Percentiles rank a stretch among this genome's conserved stretches.
Conservation (phyloP, 2,888 invertebrate genomes). For the Meta bourneti region DNA sequence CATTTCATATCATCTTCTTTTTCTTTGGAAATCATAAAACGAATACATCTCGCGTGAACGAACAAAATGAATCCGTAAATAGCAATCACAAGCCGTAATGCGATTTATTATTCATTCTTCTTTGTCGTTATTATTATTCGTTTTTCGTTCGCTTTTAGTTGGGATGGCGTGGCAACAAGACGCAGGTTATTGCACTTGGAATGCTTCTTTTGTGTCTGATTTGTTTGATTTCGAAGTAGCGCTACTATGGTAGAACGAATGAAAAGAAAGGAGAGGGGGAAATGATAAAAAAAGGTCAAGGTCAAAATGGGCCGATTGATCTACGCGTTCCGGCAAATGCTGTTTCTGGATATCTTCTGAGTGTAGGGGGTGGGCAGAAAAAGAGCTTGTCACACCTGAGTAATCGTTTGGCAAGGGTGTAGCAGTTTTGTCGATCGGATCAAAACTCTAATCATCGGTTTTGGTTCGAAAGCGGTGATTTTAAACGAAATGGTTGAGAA, state of each 20-base stretch:
- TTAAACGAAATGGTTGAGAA: background rate
- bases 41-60: constrained; percentile 4
- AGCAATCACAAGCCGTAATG: background rate
- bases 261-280: background rate
- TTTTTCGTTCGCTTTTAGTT: background rate
- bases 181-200: constrained; percentile 19
- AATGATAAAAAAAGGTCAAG: constrained; percentile 19
- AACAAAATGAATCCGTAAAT: constrained; percentile 12
- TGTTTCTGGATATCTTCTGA: background rate
- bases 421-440: constrained; percentile 14
- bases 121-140: background rate
- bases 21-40: background rate
- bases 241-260: background rate
- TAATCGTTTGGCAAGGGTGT: constrained; percentile 16
- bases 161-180: constrained; percentile 8
- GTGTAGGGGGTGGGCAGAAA: background rate
- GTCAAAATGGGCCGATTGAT: constrained; percentile 1
- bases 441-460: constrained; percentile 17
- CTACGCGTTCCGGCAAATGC: background rate
- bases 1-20: constrained; percentile 1
- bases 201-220: constrained; percentile 16
- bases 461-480: background rate
- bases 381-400: constrained; percentile 9
- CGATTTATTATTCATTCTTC: constrained; percentile 3
- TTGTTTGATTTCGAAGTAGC: constrained; percentile 17